Conservation (phyloP, 2,888 invertebrate species). For the Ophion slaviceki region DNA sequence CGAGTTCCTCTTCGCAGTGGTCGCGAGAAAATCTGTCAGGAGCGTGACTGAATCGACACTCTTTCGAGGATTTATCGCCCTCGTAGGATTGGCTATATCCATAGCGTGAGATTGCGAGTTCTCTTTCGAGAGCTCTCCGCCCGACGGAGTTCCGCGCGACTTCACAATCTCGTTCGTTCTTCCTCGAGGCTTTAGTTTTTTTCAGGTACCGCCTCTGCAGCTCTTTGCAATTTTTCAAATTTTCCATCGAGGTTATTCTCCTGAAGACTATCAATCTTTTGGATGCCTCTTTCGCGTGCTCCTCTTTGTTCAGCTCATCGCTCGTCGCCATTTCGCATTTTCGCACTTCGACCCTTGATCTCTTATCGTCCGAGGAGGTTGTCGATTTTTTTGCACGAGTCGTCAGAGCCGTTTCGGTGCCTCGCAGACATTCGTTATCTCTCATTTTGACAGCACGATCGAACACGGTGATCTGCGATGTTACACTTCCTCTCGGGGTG, state of each 20-base stretch:
- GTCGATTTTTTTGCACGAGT: no score
- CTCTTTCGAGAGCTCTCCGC: constrained; percentile 32
- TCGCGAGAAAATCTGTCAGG: constrained; percentile 72
- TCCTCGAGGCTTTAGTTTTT: constrained; percentile 69
- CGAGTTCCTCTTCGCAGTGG: constrained; percentile 72
- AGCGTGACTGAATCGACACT: constrained; percentile 66
- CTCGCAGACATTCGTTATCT: no score
- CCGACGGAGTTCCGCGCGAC: neutral
- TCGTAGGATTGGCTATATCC: constrained; percentile 71
- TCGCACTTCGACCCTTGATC: no score
- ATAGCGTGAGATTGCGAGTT: constrained; percentile 25
- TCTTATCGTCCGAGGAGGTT: no score
- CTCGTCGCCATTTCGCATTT: neutral
- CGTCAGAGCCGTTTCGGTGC: no score
- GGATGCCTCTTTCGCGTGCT: constrained; percentile 33
- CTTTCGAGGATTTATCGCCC: constrained; percentile 71
- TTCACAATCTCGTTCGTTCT: constrained; percentile 65
- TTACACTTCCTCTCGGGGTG: no score
- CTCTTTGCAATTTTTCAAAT: constrained; percentile 76
- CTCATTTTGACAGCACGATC: no score
- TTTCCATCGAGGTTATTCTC: constrained; percentile 77
- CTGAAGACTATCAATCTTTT: constrained; percentile 74
- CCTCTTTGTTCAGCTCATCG: neutral
- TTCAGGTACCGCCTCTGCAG: constrained; percentile 77
- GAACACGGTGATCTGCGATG: no score